Conservation (phyloP, 2,797 vertebrate genomes). For the Sebastes elongatus region DNA sequence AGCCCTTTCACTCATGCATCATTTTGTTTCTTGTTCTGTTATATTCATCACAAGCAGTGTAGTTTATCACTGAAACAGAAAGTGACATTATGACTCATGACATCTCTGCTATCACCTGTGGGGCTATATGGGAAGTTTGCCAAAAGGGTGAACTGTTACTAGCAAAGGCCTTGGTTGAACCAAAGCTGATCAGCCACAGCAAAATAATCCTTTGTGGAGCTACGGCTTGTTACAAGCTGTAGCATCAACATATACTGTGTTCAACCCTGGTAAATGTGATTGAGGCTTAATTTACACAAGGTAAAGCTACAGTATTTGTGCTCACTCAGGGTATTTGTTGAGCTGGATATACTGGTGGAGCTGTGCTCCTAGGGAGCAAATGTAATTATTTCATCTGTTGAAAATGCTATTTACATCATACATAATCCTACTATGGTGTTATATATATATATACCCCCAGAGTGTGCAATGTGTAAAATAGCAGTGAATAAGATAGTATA, state of each 20-base stretch:
- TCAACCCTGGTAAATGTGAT: constrained; percentile 58
- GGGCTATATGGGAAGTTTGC: neutral
- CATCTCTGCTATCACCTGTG: neutral
- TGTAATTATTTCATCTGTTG: neutral
- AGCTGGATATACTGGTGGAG: constrained; percentile 4
- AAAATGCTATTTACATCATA: neutral
- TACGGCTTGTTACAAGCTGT: constrained; percentile 39
- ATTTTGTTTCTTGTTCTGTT: neutral
- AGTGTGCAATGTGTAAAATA: neutral
- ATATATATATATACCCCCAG: neutral
- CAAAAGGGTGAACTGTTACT: constrained; percentile 8
- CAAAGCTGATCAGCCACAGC: constrained; percentile 55
- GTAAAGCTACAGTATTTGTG: constrained; percentile 32
- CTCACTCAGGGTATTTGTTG: constrained; percentile 17
- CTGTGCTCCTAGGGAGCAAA: neutral
- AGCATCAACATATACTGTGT: constrained; percentile 49
- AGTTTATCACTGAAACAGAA: constrained; percentile 6
- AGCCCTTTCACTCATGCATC: neutral
- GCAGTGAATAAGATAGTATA: neutral
- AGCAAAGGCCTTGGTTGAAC: constrained; percentile 1
- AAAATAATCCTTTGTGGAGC: constrained; percentile 60
- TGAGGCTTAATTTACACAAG: constrained; percentile 53
- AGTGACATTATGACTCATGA: constrained; percentile 14
- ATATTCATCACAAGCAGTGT: constrained; percentile 1
- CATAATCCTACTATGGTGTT: neutral